A percentile compares a stretch with the other conserved stretches of the same genome.
These are phyloP conservation scores for Bovichtus diacanthus DNA, from an alignment of 2,797 vertebrate genomes.

Conservation along the genomic window DNA sequence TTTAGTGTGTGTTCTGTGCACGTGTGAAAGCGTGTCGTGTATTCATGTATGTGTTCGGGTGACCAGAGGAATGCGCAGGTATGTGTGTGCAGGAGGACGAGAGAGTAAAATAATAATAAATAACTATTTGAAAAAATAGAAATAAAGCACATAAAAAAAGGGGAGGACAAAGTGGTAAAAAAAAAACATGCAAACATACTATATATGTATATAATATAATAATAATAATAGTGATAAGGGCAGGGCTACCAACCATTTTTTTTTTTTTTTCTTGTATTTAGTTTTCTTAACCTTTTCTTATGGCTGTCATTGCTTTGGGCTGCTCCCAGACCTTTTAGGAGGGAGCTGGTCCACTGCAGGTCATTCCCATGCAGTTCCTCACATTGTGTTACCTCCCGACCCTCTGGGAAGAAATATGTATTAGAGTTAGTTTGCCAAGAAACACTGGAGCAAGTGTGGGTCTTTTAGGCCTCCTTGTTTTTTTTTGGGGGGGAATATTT, in stretches of 20 bases:
- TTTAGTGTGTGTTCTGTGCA: not conserved
- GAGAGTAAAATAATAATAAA: not conserved
- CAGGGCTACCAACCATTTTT: too few relatives aligned
- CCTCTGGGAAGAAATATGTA: not conserved
- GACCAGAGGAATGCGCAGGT: not conserved
- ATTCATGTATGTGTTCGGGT: not conserved
- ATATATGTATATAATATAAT: not conserved
- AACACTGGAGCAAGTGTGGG: not conserved
- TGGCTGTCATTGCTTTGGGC: not conserved
- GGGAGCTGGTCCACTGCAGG: not conserved
- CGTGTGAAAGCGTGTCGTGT: not conserved
- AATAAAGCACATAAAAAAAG: too few relatives aligned
- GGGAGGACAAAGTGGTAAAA: not conserved
- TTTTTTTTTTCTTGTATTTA: too few relatives aligned
- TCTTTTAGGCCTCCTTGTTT: not conserved
- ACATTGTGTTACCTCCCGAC: not conserved
- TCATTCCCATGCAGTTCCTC: not conserved
- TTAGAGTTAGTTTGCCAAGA: not conserved
- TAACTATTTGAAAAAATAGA: not conserved
- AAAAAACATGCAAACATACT: not conserved
- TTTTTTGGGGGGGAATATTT: too few relatives aligned
- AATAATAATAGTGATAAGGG: too few relatives aligned
- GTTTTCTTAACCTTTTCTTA: not conserved
- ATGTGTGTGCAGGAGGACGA: not conserved
- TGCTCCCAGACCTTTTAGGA: not conserved